Conservation (phyloP, 92 coral and sea anemone genomes). For the Zoanthus gigantus region DNA sequence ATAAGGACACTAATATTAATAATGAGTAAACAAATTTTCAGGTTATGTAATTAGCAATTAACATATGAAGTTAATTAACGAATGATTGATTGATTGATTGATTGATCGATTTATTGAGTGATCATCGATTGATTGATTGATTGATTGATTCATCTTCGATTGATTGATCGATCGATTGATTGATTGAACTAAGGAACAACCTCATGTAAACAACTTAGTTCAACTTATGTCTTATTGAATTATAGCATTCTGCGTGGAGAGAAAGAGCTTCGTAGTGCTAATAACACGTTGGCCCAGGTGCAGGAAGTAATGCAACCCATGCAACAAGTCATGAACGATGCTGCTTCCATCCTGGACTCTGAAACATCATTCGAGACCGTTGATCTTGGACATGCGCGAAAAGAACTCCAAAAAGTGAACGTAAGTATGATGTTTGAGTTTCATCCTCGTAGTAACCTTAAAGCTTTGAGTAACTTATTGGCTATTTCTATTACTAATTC, state of each 20-base stretch:
- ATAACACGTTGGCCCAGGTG: constrained; percentile 87
- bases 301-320: constrained; percentile 86
- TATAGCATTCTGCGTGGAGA: constrained; percentile 69
- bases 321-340: constrained; percentile 88
- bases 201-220: neutral
- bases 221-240: neutral
- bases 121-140: too few species aligned
- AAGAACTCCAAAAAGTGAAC: constrained; percentile 83
- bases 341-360: constrained; percentile 82
- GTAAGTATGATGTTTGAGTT: constrained; percentile 53
- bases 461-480: neutral
- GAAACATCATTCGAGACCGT: constrained; percentile 81
- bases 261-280: constrained; percentile 79
- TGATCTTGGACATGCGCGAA: constrained; percentile 78
- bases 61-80: too few species aligned
- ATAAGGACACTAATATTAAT: too few species aligned
- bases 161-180: too few species aligned
- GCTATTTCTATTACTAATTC: too few species aligned
- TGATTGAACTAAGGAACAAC: neutral
- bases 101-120: too few species aligned
- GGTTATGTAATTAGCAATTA: too few species aligned
- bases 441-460: neutral
- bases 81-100: too few species aligned
- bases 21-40: neutral
- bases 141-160: too few species aligned